Percentiles rank a stretch among this genome's conserved stretches.
phyloP scores from a whole-genome alignment of 2,888 invertebrate species.

The Drosophila nr. perissopoda region DNA sequence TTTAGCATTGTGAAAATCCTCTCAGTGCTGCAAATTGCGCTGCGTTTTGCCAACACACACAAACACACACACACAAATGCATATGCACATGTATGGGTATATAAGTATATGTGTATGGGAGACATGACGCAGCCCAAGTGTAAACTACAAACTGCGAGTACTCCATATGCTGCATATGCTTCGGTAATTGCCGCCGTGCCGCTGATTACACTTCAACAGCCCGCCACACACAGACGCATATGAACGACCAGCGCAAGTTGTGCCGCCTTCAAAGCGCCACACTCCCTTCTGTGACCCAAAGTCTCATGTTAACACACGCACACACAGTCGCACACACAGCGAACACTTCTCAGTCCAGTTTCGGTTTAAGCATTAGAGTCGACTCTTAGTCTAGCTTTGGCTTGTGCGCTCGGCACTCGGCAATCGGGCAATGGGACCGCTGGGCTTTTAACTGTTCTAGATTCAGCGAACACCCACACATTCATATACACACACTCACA shows the following conservation, averaged over 20 bases:
- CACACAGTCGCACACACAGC: slow-evolving; percentile 15
- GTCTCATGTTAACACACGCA: slow-evolving; percentile 3
- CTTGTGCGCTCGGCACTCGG: slow-evolving; percentile 30
- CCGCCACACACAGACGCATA: slow-evolving; percentile 58
- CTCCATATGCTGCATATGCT: slow-evolving; percentile 71
- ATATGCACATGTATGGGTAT: slow-evolving; percentile 3
- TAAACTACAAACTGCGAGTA: slow-evolving; percentile 58
- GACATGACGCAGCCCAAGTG: slow-evolving; percentile 39
- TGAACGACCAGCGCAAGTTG: slow-evolving; percentile 64
- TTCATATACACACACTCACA: slow-evolving; percentile 14
- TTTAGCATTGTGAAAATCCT: slow-evolving; percentile 67
- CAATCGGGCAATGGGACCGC: slow-evolving; percentile 63
- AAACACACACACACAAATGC: slow-evolving; percentile 3
- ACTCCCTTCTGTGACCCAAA: not conserved
- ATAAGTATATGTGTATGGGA: slow-evolving; percentile 3
- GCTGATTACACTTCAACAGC: slow-evolving; percentile 79
- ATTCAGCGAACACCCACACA: slow-evolving; percentile 42
- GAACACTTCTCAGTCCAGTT: slow-evolving; percentile 11
- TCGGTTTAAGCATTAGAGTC: slow-evolving; percentile 36
- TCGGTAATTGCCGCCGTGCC: slow-evolving; percentile 79
- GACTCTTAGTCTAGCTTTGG: slow-evolving; percentile 16
- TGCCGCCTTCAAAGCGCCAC: slow-evolving; percentile 46
- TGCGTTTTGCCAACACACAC: slow-evolving; percentile 68
- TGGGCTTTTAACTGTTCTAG: slow-evolving; percentile 76
- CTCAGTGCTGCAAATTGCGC: slow-evolving; percentile 78